Evolutionary conservation across 2,888 invertebrate species (phyloP), one percentile per base, ranked within the genome.

Genomic region (Vesta saturnalis): DNA sequence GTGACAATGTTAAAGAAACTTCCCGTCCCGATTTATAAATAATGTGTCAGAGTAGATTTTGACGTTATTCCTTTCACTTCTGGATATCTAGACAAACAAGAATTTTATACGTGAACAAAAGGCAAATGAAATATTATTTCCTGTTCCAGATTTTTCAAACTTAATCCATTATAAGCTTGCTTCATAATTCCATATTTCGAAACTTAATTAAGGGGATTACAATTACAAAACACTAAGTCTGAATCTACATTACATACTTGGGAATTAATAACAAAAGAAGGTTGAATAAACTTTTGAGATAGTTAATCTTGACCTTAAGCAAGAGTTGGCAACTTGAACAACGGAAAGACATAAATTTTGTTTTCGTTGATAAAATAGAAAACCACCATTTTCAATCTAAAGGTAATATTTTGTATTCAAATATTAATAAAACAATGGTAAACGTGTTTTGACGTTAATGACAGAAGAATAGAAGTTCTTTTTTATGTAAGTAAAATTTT

Each of bases 401-500:
- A 15, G 18, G 47, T 8, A 16, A 18, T 18, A 10, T 49, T 49
- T 49, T 49, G 18, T 8, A 18, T 14, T 49, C 2, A 49, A 49
- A 49, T 15, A 49, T 15, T 49, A 1, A 10, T n/a, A 39, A 1
- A 39, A n/a, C 47, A 15, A 30, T 30, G 10, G 10, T 30, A 30
- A 30, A 4, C 4, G 30, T 30, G 5, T 8, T 8, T 18, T 49
- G 8, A 18, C 18, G 15, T 15, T 1, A 5, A 15, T 46, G 4
- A 3, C 4, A n/a, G 47, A 14, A 18, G 6, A 15, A n/a, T 15
- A 3, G 4, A 46, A 49, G 6, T 49, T 18, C 15, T 18, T 49
- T 49, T 15, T 8, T 49, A 14, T 43, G 14, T 43, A 14, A 39
- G 63, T 30, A 57, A 63, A 57, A 39, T 57, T 61, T 49, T 54